These are phyloP conservation scores for Datnioides undecimradiatus DNA, from an alignment of 2,113 vertebrate genomes.

Conservation along the genomic window DNA sequence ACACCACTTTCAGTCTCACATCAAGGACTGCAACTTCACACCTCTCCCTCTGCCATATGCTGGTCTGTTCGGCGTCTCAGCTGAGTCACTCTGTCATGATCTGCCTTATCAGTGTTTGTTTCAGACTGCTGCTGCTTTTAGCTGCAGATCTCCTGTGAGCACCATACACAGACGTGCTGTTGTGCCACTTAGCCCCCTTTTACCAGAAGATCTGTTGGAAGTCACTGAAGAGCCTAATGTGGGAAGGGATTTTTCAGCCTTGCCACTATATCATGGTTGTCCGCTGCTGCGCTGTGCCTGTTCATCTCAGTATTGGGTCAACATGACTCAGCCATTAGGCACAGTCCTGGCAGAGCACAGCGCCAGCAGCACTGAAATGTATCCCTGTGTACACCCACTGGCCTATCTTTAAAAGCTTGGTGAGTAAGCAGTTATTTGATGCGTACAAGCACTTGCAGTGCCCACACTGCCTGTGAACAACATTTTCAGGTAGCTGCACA, in stretches of 20 bases:
- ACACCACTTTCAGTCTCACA: slow-evolving; percentile 19
- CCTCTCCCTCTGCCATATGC: background rate
- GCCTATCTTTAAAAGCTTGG: slow-evolving; percentile 46
- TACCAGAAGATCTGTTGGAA: slow-evolving; percentile 2
- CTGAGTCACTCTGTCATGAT: slow-evolving; percentile 30
- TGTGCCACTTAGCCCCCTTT: background rate
- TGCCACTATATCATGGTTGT: background rate
- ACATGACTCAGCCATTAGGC: slow-evolving; percentile 50
- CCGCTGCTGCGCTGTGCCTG: slow-evolving; percentile 14
- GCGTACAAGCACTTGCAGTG: slow-evolving; percentile 1
- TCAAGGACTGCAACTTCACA: slow-evolving; percentile 33
- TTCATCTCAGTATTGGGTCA: slow-evolving; percentile 32
- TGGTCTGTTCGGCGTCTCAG: background rate
- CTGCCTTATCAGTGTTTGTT: slow-evolving; percentile 43
- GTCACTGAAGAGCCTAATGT: slow-evolving; percentile 12
- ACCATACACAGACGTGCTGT: background rate
- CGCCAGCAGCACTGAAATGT: slow-evolving; percentile 46
- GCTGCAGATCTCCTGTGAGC: slow-evolving; percentile 9
- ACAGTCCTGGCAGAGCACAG: slow-evolving; percentile 17
- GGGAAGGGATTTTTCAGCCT: slow-evolving; percentile 19
- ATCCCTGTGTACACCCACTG: slow-evolving; percentile 53
- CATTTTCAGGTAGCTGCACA: background rate
- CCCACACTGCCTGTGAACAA: background rate
- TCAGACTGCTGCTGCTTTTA: slow-evolving; percentile 12
- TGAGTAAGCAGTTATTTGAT: slow-evolving; percentile 62